A percentile compares a stretch with the other conserved stretches of the same genome.
These are phyloP conservation scores for Hyperoplus immaculatus DNA, from an alignment of 2,797 vertebrate species.

Conservation along the genomic window DNA sequence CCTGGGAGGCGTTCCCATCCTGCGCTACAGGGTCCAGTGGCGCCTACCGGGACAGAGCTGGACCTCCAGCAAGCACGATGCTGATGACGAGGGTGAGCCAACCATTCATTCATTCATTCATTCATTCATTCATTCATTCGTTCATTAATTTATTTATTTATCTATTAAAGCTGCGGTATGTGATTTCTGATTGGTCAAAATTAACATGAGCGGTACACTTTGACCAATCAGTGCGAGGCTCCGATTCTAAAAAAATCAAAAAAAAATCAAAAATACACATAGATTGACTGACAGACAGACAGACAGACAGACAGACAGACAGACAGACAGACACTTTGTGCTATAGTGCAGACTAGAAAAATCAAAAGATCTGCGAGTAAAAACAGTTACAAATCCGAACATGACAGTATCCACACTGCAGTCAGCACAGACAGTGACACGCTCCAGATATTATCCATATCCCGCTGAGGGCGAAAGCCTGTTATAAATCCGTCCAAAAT, in stretches of 20 bases:
- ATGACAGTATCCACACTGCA: constrained; percentile 58
- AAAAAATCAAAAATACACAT: too few species aligned
- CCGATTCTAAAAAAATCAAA: too few species aligned
- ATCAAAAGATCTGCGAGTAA: constrained; percentile 24
- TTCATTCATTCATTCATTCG: too few species aligned
- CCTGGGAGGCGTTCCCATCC: constrained; percentile 92
- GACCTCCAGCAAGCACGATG: constrained; percentile 86
- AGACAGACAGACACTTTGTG: not conserved
- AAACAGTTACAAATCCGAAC: constrained; percentile 56
- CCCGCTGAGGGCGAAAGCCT: constrained; percentile 50
- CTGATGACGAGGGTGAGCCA: constrained; percentile 87
- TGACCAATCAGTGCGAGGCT: too few species aligned
- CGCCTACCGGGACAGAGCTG: constrained; percentile 86
- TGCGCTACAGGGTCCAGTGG: constrained; percentile 95
- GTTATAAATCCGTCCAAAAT: constrained; percentile 51
- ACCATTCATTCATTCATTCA: not conserved
- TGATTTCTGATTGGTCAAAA: too few species aligned
- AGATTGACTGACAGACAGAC: too few species aligned
- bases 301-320: not conserved
- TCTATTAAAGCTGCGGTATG: too few species aligned
- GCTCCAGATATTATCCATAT: constrained; percentile 70
- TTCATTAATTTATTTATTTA: too few species aligned
- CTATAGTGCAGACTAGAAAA: not conserved
- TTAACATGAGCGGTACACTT: too few species aligned
- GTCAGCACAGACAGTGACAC: constrained; percentile 64